These are phyloP conservation scores for Lagopus leucura DNA, from an alignment of 2,113 vertebrate genomes.

Conservation along the genomic window DNA sequence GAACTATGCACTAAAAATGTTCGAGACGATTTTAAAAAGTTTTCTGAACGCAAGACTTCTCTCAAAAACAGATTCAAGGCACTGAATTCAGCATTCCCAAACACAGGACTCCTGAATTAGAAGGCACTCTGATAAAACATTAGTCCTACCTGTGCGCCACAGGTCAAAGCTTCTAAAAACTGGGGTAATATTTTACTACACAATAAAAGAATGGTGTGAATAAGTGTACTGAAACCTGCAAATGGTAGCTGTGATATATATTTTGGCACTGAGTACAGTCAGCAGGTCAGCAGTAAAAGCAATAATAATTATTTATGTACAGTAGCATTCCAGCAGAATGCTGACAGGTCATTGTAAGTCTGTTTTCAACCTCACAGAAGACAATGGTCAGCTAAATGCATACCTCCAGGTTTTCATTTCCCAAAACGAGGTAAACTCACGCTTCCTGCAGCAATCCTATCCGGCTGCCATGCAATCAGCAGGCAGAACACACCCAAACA, in stretches of 20 bases:
- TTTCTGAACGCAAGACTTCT: neutral
- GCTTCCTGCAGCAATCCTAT: neutral
- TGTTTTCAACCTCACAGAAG: neutral
- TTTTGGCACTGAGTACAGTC: neutral
- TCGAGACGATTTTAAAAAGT: neutral
- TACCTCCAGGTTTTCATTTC: neutral
- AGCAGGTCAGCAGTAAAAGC: neutral
- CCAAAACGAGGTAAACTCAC: neutral
- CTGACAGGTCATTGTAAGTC: neutral
- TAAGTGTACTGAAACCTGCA: neutral
- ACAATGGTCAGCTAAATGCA: neutral
- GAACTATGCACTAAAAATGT: neutral
- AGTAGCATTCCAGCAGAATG: neutral
- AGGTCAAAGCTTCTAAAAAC: neutral
- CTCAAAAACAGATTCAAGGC: neutral
- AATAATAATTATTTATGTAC: constrained; percentile 1
- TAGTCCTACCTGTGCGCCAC: neutral
- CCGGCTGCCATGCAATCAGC: neutral
- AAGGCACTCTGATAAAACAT: neutral
- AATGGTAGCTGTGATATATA: neutral
- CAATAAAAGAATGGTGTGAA: neutral
- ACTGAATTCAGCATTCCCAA: neutral
- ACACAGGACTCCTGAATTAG: neutral
- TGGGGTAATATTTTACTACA: neutral
- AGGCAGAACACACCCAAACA: neutral